A percentile compares a stretch with the other conserved stretches of the same genome.
Evolutionary conservation across 2,113 vertebrate species (phyloP).

Genomic region (Neodon shergylaensis): DNA sequence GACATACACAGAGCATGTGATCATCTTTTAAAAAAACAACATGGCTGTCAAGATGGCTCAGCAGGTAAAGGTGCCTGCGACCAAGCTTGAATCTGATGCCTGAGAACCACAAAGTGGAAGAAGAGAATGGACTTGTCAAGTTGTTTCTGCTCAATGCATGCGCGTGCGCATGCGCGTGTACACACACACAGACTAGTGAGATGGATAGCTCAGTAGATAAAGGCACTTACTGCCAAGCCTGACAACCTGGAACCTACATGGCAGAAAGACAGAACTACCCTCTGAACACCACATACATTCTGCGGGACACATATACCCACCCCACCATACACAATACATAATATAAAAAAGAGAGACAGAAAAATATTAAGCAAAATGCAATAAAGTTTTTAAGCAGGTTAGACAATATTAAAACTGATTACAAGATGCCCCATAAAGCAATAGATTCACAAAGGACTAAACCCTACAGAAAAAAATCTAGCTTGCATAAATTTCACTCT

Average conservation of each 20-base stretch:
- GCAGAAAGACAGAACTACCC: background rate
- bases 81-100: background rate
- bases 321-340: background rate
- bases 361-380: background rate
- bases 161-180: accelerated
- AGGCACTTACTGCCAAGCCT: background rate
- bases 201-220: background rate
- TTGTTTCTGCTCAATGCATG: background rate
- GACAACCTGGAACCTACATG: background rate
- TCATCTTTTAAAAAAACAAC: slow-evolving; percentile 1
- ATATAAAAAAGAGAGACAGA: background rate
- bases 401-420: slow-evolving; percentile 4
- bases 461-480: slow-evolving; percentile 35
- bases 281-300: no score
- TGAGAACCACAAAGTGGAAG: no score
- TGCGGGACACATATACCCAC: background rate
- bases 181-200: background rate
- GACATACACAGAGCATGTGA: background rate
- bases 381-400: background rate
- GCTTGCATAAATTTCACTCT: slow-evolving; percentile 2
- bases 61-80: background rate
- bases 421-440: slow-evolving; percentile 2
- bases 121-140: background rate
- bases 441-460: slow-evolving; percentile 27
- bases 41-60: background rate